Evolutionary conservation across 2,888 invertebrate genomes (phyloP).

Genomic region (Muscina levida): DNA sequence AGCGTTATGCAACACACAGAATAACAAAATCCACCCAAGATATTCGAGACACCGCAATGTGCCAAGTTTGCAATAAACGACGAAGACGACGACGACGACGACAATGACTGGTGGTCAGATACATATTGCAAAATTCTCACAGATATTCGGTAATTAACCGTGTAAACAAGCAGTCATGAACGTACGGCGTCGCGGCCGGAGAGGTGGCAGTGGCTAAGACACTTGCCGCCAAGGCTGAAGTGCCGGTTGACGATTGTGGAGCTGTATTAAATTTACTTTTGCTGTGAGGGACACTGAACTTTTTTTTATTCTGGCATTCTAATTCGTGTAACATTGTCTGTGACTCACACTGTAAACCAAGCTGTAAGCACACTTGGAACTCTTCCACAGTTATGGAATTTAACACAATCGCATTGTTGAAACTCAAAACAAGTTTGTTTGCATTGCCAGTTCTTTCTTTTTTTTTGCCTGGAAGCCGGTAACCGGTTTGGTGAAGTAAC

Average conservation of each 20-base stretch:
- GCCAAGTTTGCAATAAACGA: slow-evolving; percentile 28
- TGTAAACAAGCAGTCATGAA: not conserved
- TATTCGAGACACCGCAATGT: not conserved
- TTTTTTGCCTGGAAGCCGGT: slow-evolving; percentile 47
- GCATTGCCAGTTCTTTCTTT: slow-evolving; percentile 2
- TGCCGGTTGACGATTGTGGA: slow-evolving; percentile 23
- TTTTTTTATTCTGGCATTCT: not conserved
- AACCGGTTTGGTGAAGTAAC: slow-evolving; percentile 58
- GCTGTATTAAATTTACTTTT: not conserved
- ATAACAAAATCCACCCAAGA: not conserved
- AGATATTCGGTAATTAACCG: slow-evolving; percentile 27
- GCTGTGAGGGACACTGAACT: not conserved
- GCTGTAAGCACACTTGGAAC: too few species aligned
- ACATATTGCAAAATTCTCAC: slow-evolving; percentile 14
- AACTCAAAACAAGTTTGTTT: slow-evolving; percentile 36
- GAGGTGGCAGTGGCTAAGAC: slow-evolving; percentile 1
- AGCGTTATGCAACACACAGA: slow-evolving; percentile 48
- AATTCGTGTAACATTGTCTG: not conserved
- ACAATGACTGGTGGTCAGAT: too few species aligned
- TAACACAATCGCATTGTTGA: not conserved
- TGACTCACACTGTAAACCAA: slow-evolving; percentile 13
- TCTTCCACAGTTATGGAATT: not conserved
- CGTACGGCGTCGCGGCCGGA: not conserved
- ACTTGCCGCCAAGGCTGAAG: slow-evolving; percentile 49
- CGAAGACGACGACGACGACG: not conserved